Percentiles rank a stretch among this genome's conserved stretches.
phyloP scores from a whole-genome alignment of 2,113 vertebrate species.

The Halcyon malimbica region DNA sequence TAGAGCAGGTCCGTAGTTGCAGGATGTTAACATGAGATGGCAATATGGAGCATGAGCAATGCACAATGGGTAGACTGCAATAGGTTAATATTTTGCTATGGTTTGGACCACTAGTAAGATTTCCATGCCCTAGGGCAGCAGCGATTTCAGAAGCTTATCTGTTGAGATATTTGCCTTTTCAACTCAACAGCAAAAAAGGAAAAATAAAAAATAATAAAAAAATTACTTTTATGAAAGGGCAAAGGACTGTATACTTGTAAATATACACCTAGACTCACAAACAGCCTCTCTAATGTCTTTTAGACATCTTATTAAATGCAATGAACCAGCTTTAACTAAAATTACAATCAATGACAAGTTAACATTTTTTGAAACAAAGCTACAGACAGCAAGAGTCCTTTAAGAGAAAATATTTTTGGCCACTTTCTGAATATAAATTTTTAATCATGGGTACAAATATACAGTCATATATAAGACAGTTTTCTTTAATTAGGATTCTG shows the following conservation, averaged over 20 bases:
- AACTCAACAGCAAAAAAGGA: not conserved
- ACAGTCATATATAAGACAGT: not conserved
- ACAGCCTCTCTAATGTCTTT: not conserved
- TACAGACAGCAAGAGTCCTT: not conserved
- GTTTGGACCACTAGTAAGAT: not conserved
- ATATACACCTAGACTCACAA: not conserved
- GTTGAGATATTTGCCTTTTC: not conserved
- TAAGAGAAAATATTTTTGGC: not conserved
- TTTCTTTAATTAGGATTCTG: not conserved
- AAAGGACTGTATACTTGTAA: not conserved
- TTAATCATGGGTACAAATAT: not conserved
- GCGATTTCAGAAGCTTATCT: not conserved
- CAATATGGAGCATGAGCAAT: not conserved
- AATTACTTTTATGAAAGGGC: not conserved
- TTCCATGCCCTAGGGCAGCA: not conserved
- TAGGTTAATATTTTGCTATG: not conserved
- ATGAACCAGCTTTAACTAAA: not conserved
- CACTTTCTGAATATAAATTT: not conserved
- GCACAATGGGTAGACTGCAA: not conserved
- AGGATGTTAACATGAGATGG: not conserved
- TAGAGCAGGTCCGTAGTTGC: accelerated
- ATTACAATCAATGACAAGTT: not conserved
- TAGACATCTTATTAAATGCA: not conserved
- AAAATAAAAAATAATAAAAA: not conserved
- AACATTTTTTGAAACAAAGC: not conserved